Evolutionary conservation across 2,113 vertebrate genomes (phyloP), one percentile per base, ranked within the genome.

Genomic region (Sprattus sprattus): DNA sequence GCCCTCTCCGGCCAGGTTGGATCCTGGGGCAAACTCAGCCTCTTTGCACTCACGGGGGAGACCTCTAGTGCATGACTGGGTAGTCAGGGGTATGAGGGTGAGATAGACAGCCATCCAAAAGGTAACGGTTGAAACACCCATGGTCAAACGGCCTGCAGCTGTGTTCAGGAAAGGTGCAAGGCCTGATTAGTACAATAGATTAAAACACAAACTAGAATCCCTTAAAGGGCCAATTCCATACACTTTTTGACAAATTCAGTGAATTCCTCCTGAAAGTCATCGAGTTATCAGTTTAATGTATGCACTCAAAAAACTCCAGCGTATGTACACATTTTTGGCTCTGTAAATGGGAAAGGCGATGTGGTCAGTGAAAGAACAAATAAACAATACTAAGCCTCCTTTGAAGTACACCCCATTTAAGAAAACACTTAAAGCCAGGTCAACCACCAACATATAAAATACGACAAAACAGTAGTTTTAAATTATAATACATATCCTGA

Each of bases 1-100:
- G 54, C 95, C 95, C 81, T 96, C 95, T 0, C 95, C 95, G 0
- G 92, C 95, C 75, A 96, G 85, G 88, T 93, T 92, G 32, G 90
- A 86, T 0, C 95, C 94, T 0, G 95, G 95, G 45, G 90, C 94
- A 18, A 94, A 92, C 0, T 91, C 92, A 11, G 95, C 94, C 0
- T 93, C 85, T 0, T 15, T 0, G 75, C 95, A 96, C 67, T 95
- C 85, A 3, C 4, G 88, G 0, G 90, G 83, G 11, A 11, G 90
- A 0, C 94, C 95, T 0, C 84, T 88, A 0, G 3, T 85, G 86
- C 95, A 95, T 0, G 64, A 84, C 45, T 86, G 91, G 45, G 49
- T 78, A 10, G 71, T 39, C 8, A 0, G 89, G 44, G 0, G 44
- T 28, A 49, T 8, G 86, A 64, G 89, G 85, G 45, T 93, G 81